Evolutionary conservation across 2,797 vertebrate genomes (phyloP).

Genomic region (Liparis tanakae): DNA sequence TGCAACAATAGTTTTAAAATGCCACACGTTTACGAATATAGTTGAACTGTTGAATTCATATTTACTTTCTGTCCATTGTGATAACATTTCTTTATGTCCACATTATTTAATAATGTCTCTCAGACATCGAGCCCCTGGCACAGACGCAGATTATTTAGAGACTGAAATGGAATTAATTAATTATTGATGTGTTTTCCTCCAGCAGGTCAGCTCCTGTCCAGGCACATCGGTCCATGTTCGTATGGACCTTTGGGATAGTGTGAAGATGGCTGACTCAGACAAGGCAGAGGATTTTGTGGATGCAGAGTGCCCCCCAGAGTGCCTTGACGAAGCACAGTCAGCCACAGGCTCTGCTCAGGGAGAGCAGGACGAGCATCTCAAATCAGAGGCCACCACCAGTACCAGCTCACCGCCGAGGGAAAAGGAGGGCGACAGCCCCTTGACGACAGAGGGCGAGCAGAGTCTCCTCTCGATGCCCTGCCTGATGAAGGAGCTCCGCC

Average conservation of each 20-base stretch:
- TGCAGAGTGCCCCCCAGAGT: conserved; percentile 86
- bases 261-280: conserved; percentile 96
- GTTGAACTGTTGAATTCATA: background rate
- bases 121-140: background rate
- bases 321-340: conserved; percentile 77
- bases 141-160: background rate
- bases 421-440: conserved; percentile 81
- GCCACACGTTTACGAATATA: background rate
- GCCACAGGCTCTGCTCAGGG: conserved; percentile 80
- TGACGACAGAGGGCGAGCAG: conserved; percentile 84
- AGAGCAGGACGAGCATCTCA: conserved; percentile 85
- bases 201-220: conserved; percentile 80
- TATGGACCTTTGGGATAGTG: conserved; percentile 84
- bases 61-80: background rate
- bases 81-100: background rate
- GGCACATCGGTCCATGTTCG: conserved; percentile 80
- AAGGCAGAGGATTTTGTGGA: conserved; percentile 91
- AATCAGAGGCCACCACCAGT: conserved; percentile 83
- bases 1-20: background rate
- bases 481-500: conserved; percentile 92
- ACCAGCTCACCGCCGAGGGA: conserved; percentile 78
- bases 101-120: background rate
- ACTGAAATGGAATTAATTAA: background rate
- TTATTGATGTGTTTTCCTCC: conserved; percentile 41
- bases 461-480: conserved; percentile 92